Percentiles rank a stretch among this genome's conserved stretches.
phyloP scores from a whole-genome alignment of 2,888 invertebrate species.

The Leucania comma region DNA sequence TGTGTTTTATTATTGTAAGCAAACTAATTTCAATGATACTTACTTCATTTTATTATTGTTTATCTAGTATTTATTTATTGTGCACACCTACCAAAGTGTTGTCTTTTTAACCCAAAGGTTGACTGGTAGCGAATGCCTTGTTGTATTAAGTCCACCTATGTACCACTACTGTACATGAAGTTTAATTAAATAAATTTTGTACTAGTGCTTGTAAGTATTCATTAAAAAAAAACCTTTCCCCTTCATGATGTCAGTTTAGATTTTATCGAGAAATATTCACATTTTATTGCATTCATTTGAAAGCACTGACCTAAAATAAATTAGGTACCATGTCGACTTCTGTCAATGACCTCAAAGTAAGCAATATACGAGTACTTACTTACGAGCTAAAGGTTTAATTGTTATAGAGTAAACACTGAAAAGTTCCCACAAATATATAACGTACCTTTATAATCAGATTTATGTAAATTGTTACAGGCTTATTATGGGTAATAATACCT shows the following conservation, averaged over 20 bases:
- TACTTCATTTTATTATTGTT: too few species aligned
- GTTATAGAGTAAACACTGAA: slow-evolving; percentile 14
- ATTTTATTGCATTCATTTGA: background rate
- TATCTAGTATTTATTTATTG: too few species aligned
- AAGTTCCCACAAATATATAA: slow-evolving; percentile 1
- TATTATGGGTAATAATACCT: slow-evolving; percentile 30
- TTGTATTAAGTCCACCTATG: too few species aligned
- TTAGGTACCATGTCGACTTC: background rate
- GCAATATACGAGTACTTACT: background rate
- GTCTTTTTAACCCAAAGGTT: too few species aligned
- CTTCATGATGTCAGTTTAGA: background rate
- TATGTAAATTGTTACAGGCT: slow-evolving; percentile 26
- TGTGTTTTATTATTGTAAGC: too few species aligned
- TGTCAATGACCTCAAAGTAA: background rate
- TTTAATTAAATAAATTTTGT: too few species aligned
- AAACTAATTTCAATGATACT: too few species aligned
- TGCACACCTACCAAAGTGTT: too few species aligned
- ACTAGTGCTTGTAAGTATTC: too few species aligned
- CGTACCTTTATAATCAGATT: slow-evolving; percentile 21
- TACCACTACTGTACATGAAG: too few species aligned
- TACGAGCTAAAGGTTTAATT: slow-evolving; percentile 5
- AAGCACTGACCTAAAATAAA: background rate
- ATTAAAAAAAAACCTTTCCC: background rate
- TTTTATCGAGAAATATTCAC: background rate
- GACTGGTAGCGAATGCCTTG: too few species aligned